Conservation (phyloP, 2,113 vertebrate species). For the Scomber colias region DNA sequence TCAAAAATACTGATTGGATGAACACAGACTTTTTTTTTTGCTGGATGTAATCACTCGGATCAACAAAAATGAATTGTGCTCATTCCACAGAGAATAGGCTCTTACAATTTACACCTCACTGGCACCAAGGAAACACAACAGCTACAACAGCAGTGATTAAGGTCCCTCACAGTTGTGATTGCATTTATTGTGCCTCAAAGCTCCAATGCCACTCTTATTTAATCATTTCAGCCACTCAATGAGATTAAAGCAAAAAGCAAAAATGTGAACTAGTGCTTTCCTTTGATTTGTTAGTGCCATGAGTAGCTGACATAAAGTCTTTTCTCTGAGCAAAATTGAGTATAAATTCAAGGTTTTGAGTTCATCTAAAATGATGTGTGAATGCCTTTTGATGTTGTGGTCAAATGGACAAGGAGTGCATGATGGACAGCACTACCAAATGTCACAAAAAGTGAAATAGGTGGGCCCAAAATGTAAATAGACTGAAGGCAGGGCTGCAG, state of each 20-base stretch:
- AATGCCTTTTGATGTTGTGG: not conserved
- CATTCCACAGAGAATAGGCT: slow-evolving; percentile 18
- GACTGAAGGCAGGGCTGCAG: too few species aligned
- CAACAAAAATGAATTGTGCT: slow-evolving; percentile 35
- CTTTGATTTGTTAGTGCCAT: slow-evolving; percentile 18
- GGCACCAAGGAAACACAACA: slow-evolving; percentile 14
- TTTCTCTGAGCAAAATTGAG: not conserved
- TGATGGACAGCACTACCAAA: not conserved
- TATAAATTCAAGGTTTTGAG: not conserved
- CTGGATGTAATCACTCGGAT: slow-evolving; percentile 26
- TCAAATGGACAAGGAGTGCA: too few species aligned
- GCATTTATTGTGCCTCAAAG: slow-evolving; percentile 43
- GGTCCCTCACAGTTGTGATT: slow-evolving; percentile 36
- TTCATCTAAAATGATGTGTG: not conserved
- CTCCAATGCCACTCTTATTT: slow-evolving; percentile 31
- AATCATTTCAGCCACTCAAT: slow-evolving; percentile 37
- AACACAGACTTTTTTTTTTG: slow-evolving; percentile 3
- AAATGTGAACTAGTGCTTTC: slow-evolving; percentile 53
- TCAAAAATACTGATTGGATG: slow-evolving; percentile 2
- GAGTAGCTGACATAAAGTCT: slow-evolving; percentile 33
- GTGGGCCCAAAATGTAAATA: too few species aligned
- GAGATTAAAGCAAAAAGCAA: slow-evolving; percentile 36
- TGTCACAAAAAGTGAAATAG: too few species aligned
- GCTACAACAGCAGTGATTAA: slow-evolving; percentile 43
- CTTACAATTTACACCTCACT: slow-evolving; percentile 39